Evolutionary conservation across 2,797 vertebrate genomes (phyloP).

Genomic region (Malurus splendens): DNA sequence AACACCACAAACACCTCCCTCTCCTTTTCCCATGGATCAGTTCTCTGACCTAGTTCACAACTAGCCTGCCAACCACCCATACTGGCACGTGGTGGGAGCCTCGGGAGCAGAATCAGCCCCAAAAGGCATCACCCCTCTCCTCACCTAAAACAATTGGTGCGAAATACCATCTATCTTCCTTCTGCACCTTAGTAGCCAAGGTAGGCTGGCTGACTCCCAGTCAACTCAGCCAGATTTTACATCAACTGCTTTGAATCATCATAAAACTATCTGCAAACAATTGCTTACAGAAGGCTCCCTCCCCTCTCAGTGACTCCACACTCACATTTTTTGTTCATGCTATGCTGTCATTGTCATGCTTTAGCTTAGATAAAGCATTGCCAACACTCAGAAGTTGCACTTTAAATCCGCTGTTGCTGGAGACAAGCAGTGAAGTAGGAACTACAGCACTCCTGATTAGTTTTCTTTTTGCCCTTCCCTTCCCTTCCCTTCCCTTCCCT

Average conservation of each 20-base stretch:
- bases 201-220: background rate
- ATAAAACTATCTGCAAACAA: slow-evolving; percentile 18
- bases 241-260: background rate
- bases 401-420: slow-evolving; percentile 1
- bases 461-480: background rate
- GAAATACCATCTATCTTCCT: background rate
- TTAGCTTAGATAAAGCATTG: background rate
- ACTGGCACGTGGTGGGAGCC: too few species aligned
- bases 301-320: background rate
- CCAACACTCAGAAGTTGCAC: background rate
- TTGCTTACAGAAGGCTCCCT: background rate
- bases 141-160: background rate
- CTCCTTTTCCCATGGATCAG: background rate
- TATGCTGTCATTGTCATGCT: background rate
- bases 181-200: background rate
- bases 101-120: background rate
- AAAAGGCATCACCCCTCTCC: background rate
- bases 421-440: background rate
- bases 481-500: too few species aligned
- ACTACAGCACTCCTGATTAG: background rate
- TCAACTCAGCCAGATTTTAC: slow-evolving; percentile 13
- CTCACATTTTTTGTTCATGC: background rate
- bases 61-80: background rate
- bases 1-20: background rate
- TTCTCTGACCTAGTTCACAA: background rate